A percentile compares a stretch with the other conserved stretches of the same genome.
These are phyloP conservation scores for Oligia latruncula DNA, from an alignment of 2,888 invertebrate species.

Conservation along the genomic window DNA sequence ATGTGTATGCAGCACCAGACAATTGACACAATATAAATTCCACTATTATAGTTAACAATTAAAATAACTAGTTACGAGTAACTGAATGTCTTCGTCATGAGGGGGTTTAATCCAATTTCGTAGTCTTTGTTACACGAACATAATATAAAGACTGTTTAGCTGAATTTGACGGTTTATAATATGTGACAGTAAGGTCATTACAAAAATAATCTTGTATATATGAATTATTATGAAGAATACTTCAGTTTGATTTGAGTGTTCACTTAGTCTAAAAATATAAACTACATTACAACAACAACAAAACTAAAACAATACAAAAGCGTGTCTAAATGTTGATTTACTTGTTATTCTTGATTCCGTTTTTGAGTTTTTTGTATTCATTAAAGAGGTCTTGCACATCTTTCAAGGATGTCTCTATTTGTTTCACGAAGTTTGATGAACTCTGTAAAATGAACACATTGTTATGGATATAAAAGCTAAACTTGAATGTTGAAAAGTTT, in stretches of 20 bases:
- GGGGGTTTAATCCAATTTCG: background rate
- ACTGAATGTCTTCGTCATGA: background rate
- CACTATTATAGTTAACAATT: slow-evolving; percentile 24
- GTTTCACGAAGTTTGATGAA: slow-evolving; percentile 94
- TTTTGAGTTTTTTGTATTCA: slow-evolving; percentile 88
- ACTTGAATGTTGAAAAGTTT: background rate
- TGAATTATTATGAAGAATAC: slow-evolving; percentile 67
- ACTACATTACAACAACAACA: slow-evolving; percentile 73
- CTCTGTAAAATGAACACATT: slow-evolving; percentile 88
- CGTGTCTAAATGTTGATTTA: slow-evolving; percentile 59
- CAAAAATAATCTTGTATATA: slow-evolving; percentile 59
- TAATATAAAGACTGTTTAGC: slow-evolving; percentile 18
- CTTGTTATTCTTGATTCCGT: slow-evolving; percentile 73
- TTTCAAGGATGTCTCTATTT: slow-evolving; percentile 92
- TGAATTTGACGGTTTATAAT: slow-evolving; percentile 29
- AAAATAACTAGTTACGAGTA: slow-evolving; percentile 17
- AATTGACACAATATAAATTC: slow-evolving; percentile 16
- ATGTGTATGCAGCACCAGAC: slow-evolving; percentile 27
- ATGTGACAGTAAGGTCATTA: slow-evolving; percentile 35
- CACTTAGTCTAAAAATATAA: slow-evolving; percentile 64
- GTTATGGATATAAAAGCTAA: background rate
- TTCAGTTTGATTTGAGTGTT: slow-evolving; percentile 70
- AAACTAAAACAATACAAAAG: slow-evolving; percentile 67
- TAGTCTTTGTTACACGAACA: background rate
- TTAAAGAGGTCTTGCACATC: slow-evolving; percentile 93